Evolutionary conservation across 2,113 vertebrate species (phyloP), one percentile per base, ranked within the genome.

Genomic region (Caranx melampygus): DNA sequence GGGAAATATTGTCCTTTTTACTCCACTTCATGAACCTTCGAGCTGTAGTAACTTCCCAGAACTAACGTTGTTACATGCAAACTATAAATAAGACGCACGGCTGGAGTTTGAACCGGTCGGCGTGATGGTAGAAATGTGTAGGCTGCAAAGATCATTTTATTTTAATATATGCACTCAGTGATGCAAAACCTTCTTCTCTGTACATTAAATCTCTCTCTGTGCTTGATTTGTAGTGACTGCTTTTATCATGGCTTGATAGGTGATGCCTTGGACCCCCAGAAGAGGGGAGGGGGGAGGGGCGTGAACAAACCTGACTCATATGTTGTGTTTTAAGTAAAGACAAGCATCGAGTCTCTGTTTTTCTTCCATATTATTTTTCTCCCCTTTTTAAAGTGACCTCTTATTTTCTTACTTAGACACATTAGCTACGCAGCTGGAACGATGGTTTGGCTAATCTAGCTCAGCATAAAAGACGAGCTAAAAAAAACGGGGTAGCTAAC

Each of bases 261-360:
- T 69, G 45, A 84, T 75, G 85, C 81, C 72, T 77, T 80, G 52
- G 63, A 73, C 79, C 84, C 68, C 77, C 75, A 51, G 2, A 55
- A 20, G 67, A 67, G 35, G 47, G 75, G 51, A 54, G 26, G 26
- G 26, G 26, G 26, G 26, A 26, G 26, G 26, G 26, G 26, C 75
- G 79, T 83, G 86, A 88, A 79, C 81, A 86, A 87, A 83, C 69
- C 62, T 80, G 63, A 62, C 73, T 75, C 67, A 82, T 86, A 79
- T 75, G 81, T 77, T 89, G 74, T 85, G 37, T 85, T 84, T 75
- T 75, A 75, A 88, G 84, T 85, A 87, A 90, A 91, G 65, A 75
- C 61, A 60, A 88, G 62, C 70, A 76, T 62, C 6, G 13, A 72
- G 68, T 83, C 61, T 75, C 67, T 84, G 86, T 75, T 79, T 74